Conservation (phyloP, 2,797 vertebrate species). For the Dermochelys coriacea region DNA sequence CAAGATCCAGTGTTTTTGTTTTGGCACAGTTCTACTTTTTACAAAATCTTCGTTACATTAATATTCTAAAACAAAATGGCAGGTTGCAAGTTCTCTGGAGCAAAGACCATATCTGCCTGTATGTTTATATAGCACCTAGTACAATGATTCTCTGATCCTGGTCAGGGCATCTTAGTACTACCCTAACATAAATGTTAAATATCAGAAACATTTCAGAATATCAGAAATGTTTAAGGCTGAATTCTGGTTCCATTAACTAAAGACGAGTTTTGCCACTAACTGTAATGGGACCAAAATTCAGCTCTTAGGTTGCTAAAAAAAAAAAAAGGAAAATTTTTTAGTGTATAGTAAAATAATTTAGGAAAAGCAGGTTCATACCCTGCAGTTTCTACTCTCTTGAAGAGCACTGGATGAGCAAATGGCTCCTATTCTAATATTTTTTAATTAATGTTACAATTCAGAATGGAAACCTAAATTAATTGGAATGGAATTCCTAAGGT, state of each 20-base stretch:
- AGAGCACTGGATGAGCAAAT: background rate
- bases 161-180: background rate
- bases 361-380: background rate
- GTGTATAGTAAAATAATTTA: background rate
- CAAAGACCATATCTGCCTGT: background rate
- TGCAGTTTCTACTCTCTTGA: background rate
- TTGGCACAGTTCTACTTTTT: constrained; percentile 39
- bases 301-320: no score
- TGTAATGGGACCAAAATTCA: background rate
- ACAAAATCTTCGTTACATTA: background rate
- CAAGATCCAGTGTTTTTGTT: constrained; percentile 8
- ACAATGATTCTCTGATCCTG: background rate
- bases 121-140: background rate
- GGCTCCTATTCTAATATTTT: background rate
- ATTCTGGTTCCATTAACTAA: background rate
- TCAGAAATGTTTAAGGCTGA: background rate
- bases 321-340: background rate
- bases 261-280: background rate
- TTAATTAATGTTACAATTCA: background rate
- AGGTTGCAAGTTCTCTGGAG: background rate
- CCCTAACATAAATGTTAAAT: background rate
- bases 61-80: background rate
- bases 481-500: background rate
- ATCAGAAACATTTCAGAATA: background rate
- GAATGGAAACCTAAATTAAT: background rate